phyloP scores from a whole-genome alignment of 2,888 invertebrate species.

The Crematogaster levior region DNA sequence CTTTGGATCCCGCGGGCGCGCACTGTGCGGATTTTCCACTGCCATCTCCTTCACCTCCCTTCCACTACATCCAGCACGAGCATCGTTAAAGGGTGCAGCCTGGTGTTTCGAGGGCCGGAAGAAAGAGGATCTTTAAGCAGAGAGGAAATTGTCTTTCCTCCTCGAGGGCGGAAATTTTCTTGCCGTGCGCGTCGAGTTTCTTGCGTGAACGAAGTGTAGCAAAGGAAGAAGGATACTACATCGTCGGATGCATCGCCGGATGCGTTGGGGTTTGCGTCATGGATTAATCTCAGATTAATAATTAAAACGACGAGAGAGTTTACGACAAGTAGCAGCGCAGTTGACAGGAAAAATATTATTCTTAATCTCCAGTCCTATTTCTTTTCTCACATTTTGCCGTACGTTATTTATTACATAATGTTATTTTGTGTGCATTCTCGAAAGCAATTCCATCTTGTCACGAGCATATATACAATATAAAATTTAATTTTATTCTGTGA shows the following conservation, averaged over 20 bases:
- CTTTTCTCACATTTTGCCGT: background rate
- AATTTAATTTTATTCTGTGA: background rate
- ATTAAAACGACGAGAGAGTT: constrained; percentile 34
- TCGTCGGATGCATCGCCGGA: constrained; percentile 17
- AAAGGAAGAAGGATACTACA: background rate
- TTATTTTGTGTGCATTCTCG: background rate
- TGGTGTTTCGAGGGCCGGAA: constrained; percentile 37
- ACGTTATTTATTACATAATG: background rate
- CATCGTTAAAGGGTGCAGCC: constrained; percentile 61
- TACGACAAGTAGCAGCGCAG: background rate
- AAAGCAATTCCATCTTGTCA: background rate
- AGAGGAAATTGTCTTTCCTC: constrained; percentile 49
- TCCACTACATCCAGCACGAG: constrained; percentile 42
- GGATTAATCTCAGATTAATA: constrained; percentile 42
- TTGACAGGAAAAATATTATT: background rate
- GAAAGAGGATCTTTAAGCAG: constrained; percentile 53
- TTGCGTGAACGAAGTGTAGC: constrained; percentile 18
- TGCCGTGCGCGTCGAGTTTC: constrained; percentile 43
- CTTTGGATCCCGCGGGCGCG: constrained; percentile 67
- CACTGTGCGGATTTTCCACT: constrained; percentile 54
- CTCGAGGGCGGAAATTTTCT: constrained; percentile 53
- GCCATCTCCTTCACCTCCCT: constrained; percentile 6
- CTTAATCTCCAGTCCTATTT: background rate
- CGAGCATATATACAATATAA: background rate
- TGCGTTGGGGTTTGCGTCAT: constrained; percentile 19